Percentiles rank a stretch among this genome's conserved stretches.
phyloP scores from a whole-genome alignment of 2,888 invertebrate genomes.

The Smittia aterrima region DNA sequence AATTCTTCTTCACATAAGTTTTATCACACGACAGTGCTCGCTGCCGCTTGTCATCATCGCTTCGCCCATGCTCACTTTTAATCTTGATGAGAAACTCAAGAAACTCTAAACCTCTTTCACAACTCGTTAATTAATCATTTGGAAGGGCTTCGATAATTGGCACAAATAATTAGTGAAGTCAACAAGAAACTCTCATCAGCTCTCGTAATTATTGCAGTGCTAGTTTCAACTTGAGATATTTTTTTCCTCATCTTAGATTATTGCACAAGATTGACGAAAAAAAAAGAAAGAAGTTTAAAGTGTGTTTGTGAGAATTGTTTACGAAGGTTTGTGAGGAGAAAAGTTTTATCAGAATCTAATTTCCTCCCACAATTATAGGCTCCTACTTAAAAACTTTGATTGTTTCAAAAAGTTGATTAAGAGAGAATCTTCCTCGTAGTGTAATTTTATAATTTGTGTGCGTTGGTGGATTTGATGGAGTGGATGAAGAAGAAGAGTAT shows the following conservation, averaged over 20 bases:
- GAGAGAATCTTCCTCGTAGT: no score
- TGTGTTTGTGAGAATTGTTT: background rate
- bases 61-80: background rate
- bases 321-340: background rate
- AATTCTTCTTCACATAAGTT: background rate
- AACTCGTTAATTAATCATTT: conserved; percentile 7
- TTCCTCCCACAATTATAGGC: no score
- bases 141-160: conserved; percentile 24
- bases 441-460: no score
- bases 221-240: background rate
- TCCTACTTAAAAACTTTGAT: no score
- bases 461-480: no score
- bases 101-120: background rate
- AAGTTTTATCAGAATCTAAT: no score
- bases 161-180: conserved; percentile 19
- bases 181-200: background rate
- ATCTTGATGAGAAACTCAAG: background rate
- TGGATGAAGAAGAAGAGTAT: no score
- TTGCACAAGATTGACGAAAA: background rate
- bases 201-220: background rate
- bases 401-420: no score
- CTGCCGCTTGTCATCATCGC: background rate
- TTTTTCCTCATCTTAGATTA: background rate
- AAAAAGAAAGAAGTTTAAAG: background rate
- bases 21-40: background rate